Evolutionary conservation across 2,113 vertebrate genomes (phyloP), one percentile per base, ranked within the genome.

Genomic region (Romanogobio albipinnatus): DNA sequence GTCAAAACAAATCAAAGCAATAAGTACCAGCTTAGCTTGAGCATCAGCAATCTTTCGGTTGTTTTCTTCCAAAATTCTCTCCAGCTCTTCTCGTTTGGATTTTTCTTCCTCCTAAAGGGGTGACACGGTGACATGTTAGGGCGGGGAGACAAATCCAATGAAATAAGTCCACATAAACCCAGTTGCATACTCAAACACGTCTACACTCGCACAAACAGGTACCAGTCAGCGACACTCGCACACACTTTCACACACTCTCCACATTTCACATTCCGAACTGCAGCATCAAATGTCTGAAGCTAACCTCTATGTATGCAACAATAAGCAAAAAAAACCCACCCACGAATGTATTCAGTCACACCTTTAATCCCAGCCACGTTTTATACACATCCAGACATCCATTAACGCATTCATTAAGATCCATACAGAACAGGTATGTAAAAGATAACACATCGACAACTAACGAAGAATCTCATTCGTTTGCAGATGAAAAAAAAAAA

Each of bases 31-130:
- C 90, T 97, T 99, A 96, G 98, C 98, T 92, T 99, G 98, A 93
- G 98, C 98, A 88, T 99, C 98, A 43, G 98, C 97, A 87, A 99
- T 99, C 97, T 99, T 99, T 95, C 97, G 96, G 95, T 99, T 99
- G 97, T 99, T 99, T 93, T 99, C 98, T 95, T 99, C 98, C 90
- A 99, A 94, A 95, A 99, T 99, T 96, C 97, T 97, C 93, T 99
- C 98, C 90, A 99, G 95, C 85, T 99, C 98, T 94, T 98, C 98
- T 93, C 98, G 96, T 94, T 99, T 99, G 90, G 97, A 97, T 93
- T 97, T 97, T 93, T 99, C 98, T 97, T 99, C 97, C 94, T 98
- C 97, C 98, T 99, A 97, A 93, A 97, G 56, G 96, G 97, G 95
- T 94, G 96, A 99, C 94, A 99, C 91, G 94, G 92, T 91, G 91